These are phyloP conservation scores for Gymnoscopelus microlampas DNA, from an alignment of 2,797 vertebrate species.

Conservation along the genomic window DNA sequence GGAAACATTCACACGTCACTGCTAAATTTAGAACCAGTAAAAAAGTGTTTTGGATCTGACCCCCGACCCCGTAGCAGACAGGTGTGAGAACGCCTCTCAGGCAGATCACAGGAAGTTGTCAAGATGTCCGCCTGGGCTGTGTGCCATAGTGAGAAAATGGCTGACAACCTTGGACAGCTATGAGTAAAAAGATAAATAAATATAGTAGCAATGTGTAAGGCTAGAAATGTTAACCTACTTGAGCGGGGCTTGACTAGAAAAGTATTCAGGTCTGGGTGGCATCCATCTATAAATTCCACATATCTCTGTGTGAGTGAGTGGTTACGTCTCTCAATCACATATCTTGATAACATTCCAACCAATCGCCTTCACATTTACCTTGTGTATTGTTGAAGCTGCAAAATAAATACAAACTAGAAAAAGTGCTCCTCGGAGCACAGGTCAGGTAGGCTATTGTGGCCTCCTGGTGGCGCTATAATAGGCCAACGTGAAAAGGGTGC, in stretches of 20 bases:
- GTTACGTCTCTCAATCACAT: no score
- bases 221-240: conserved; percentile 17
- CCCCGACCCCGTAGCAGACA: conserved; percentile 59
- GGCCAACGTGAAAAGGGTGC: no score
- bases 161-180: conserved; percentile 49
- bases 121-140: conserved; percentile 47
- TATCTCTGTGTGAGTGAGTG: no score
- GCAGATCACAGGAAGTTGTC: conserved; percentile 64
- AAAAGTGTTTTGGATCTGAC: conserved; percentile 55
- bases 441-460: no score
- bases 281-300: no score
- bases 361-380: no score
- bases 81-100: conserved; percentile 77
- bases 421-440: no score
- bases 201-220: conserved; percentile 26
- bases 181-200: conserved; percentile 1
- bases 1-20: conserved; percentile 61
- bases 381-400: no score
- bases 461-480: no score
- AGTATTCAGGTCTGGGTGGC: no score
- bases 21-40: conserved; percentile 58
- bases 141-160: conserved; percentile 59
- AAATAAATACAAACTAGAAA: no score
- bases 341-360: no score
- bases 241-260: background rate